Base-by-base conservation (phyloP, 2,797 vertebrate species). In the Capromys pilorides region DNA sequence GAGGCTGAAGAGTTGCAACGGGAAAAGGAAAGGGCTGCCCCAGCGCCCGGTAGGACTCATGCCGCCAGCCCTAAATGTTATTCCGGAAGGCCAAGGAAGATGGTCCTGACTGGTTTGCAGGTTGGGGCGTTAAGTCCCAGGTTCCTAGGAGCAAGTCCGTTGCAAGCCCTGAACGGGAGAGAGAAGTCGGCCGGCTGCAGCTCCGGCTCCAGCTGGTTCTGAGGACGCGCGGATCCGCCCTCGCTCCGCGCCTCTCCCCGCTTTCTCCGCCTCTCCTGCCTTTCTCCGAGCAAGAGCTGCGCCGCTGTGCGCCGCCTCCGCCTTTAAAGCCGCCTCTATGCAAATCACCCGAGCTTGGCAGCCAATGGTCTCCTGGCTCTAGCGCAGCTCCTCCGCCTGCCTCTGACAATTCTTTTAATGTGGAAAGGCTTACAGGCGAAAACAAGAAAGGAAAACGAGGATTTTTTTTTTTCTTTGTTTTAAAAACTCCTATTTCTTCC, bases 311-410 rank as follows among this genome's bases (percentile, higher is more conserved):
- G 93, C 95, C 49, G 94, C 5, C 95, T 96, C 85, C 1, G 97
- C 97, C 98, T 99, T 99, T 98, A 96, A 99, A 99, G 98, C 95
- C 97, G 98, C 98, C 97, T 98, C 97, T 98, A 99, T 99, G 99
- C 98, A 99, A 99, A 99, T 99, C 97, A 97, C 97, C 97, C 94
- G 97, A 91, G 84, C 86, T 62, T 7, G 14, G 86, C 95, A 98
- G 97, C 98, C 98, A 98, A 98, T 98, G 97, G 97, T 92, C 64
- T 67, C 94, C 19, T 90, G 16, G 39, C 69, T 67, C 67, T 91
- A n/a, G 78, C 97, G 90, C 90, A 2, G 88, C 91, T 75, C 95
- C 94, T 93, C 91, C 73, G 86, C 92, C 95, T 98, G 97, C 98
- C 97, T 98, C 97, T 97, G 98, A 98, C 98, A 98, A 98, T 98